These are phyloP conservation scores for Pelobates cultripes DNA, from an alignment of 2,797 vertebrate species.

Conservation along the genomic window DNA sequence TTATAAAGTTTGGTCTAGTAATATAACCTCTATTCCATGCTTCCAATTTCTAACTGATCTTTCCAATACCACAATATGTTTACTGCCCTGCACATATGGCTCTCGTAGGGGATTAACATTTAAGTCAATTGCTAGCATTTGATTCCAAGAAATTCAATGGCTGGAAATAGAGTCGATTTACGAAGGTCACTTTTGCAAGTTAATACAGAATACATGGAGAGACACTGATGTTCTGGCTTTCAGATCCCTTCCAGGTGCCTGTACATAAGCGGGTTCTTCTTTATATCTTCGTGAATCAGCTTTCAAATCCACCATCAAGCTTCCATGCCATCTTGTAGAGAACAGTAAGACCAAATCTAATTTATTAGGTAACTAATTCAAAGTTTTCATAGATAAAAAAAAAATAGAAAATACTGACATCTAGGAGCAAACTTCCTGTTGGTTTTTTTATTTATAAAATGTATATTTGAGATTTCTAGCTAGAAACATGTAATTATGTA, in stretches of 20 bases:
- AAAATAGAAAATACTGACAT: too few relatives aligned
- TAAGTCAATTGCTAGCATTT: slow-evolving; percentile 52
- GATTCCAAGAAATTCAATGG: slow-evolving; percentile 49
- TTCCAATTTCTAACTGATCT: slow-evolving; percentile 36
- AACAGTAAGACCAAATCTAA: too few relatives aligned
- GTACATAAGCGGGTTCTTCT: slow-evolving; percentile 4
- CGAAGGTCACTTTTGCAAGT: slow-evolving; percentile 46
- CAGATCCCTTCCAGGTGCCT: slow-evolving; percentile 31
- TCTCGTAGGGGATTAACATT: slow-evolving; percentile 50
- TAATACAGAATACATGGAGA: slow-evolving; percentile 33
- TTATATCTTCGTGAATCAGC: slow-evolving; percentile 28
- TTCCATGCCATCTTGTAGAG: too few relatives aligned
- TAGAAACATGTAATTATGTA: too few relatives aligned
- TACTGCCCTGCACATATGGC: slow-evolving; percentile 45
- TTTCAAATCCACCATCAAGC: neutral
- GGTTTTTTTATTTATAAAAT: too few relatives aligned
- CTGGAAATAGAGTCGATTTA: slow-evolving; percentile 44
- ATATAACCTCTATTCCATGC: slow-evolving; percentile 37
- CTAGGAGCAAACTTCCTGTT: too few relatives aligned
- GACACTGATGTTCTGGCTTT: slow-evolving; percentile 12
- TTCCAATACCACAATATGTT: slow-evolving; percentile 43
- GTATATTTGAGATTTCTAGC: too few relatives aligned
- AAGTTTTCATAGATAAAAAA: too few relatives aligned
- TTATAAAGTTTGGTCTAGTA: slow-evolving; percentile 30
- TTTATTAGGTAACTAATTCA: too few relatives aligned